phyloP scores from a whole-genome alignment of 2,888 invertebrate genomes.

The Allolobophora icterica region DNA sequence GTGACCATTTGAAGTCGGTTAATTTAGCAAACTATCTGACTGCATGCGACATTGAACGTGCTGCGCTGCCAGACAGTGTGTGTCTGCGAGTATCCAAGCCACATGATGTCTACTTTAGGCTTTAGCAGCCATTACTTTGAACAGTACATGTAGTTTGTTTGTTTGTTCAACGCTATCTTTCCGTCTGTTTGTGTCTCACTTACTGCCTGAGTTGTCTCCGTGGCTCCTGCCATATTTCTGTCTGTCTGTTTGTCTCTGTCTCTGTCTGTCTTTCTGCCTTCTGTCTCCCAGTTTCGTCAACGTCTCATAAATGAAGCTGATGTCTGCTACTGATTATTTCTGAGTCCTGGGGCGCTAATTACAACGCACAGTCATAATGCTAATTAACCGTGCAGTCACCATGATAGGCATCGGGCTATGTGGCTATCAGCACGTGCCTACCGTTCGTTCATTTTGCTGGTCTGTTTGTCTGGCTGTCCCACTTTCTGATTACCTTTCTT shows the following conservation, averaged over 20 bases:
- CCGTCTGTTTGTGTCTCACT: not conserved
- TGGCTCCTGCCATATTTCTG: not conserved
- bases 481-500: not conserved
- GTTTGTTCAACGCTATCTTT: not conserved
- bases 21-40: not conserved
- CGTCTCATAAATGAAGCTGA: not conserved
- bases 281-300: not conserved
- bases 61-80: not conserved
- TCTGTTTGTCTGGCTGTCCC: not conserved
- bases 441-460: not conserved
- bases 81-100: not conserved
- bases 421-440: not conserved
- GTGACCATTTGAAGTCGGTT: not conserved
- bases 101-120: not conserved
- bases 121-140: not conserved
- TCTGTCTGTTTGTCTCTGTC: no score
- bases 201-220: no score
- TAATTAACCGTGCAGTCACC: not conserved
- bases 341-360: conserved; percentile 4
- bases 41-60: not conserved
- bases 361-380: not conserved
- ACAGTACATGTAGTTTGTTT: not conserved
- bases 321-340: not conserved
- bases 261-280: not conserved
- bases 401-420: not conserved